Conservation (phyloP, 2,797 vertebrate genomes). For the Triplophysa yarkandensis region DNA sequence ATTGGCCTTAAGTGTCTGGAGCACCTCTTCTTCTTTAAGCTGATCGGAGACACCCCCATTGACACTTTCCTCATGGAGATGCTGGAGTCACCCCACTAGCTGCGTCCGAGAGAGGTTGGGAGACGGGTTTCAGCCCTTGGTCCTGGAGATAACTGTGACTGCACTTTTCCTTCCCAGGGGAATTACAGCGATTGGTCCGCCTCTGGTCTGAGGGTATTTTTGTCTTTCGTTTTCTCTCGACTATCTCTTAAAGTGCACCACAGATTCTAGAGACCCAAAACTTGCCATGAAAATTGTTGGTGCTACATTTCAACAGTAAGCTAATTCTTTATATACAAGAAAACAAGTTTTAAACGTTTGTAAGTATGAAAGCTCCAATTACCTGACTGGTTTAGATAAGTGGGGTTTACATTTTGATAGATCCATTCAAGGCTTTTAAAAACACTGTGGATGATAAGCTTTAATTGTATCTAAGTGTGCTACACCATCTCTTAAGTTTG, state of each 20-base stretch:
- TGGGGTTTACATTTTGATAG: constrained; percentile 80
- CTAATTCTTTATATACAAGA: constrained; percentile 60
- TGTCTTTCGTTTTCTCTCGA: constrained; percentile 37
- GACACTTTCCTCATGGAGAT: constrained; percentile 99
- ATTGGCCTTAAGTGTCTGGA: constrained; percentile 97
- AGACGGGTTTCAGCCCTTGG: constrained; percentile 70
- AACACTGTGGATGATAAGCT: constrained; percentile 66
- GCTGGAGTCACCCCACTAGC: constrained; percentile 93
- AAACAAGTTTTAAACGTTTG: constrained; percentile 66
- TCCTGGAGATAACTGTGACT: constrained; percentile 78
- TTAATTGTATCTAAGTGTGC: constrained; percentile 62
- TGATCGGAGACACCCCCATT: constrained; percentile 96
- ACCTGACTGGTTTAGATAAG: constrained; percentile 68
- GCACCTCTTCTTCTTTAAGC: constrained; percentile 98
- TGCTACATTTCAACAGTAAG: constrained; percentile 76
- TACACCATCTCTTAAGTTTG: constrained; percentile 61
- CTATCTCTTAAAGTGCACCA: constrained; percentile 66
- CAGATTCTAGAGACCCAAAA: constrained; percentile 78
- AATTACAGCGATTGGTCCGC: constrained; percentile 79
- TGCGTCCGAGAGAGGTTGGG: constrained; percentile 65
- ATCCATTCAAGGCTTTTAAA: constrained; percentile 69
- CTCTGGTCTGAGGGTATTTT: constrained; percentile 75
- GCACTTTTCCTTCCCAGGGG: constrained; percentile 82
- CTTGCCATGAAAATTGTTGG: constrained; percentile 77
- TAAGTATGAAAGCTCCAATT: constrained; percentile 68